phyloP scores from a whole-genome alignment of 2,113 vertebrate genomes.

The Colaptes auratus region DNA sequence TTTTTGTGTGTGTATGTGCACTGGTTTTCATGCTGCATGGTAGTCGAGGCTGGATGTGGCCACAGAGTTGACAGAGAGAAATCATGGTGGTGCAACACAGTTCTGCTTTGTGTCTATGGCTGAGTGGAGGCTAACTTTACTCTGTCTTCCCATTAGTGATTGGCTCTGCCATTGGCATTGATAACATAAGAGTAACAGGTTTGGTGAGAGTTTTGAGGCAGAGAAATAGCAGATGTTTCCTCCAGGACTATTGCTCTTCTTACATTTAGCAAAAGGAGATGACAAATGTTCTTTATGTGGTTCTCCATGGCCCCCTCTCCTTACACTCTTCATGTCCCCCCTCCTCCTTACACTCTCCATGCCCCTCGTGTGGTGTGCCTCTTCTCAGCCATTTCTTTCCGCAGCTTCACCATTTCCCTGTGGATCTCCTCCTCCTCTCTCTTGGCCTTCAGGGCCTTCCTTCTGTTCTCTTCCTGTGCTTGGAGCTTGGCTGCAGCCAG shows the following conservation, averaged over 20 bases:
- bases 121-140: background rate
- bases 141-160: background rate
- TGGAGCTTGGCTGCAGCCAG: constrained; percentile 78
- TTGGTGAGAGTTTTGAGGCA: background rate
- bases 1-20: background rate
- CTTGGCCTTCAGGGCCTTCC: constrained; percentile 76
- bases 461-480: constrained; percentile 77
- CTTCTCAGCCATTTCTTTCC: constrained; percentile 85
- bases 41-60: background rate
- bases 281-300: background rate
- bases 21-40: background rate
- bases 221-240: background rate
- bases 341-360: constrained; percentile 77
- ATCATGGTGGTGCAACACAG: background rate
- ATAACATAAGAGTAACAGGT: background rate
- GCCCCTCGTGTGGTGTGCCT: constrained; percentile 73
- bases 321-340: constrained; percentile 83
- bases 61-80: background rate
- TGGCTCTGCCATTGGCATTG: background rate
- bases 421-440: constrained; percentile 85
- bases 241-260: background rate
- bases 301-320: background rate
- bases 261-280: background rate
- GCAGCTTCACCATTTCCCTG: constrained; percentile 86
- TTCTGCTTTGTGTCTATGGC: background rate